Conservation (phyloP, 1,140 invertebrate species). For the Tetramorium alpestre region DNA sequence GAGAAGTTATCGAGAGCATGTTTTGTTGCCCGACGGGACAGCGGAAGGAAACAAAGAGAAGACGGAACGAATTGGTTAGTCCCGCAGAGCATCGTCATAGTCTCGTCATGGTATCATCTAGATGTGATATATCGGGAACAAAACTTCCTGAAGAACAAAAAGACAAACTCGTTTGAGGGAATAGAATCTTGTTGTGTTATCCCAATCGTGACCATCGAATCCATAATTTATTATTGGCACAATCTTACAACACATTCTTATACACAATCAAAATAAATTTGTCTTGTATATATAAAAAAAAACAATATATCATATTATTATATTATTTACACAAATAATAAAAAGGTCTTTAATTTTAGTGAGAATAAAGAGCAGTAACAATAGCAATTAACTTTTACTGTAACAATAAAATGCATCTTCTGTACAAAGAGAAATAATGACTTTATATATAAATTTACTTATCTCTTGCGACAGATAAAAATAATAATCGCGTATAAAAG, state of each 20-base stretch:
- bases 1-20: background rate
- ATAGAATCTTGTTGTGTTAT: background rate
- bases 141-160: background rate
- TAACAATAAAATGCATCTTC: background rate
- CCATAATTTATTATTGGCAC: background rate
- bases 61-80: slow-evolving; percentile 16
- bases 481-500: slow-evolving; percentile 15
- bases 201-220: background rate
- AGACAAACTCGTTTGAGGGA: background rate
- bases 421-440: background rate
- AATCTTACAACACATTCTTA: background rate
- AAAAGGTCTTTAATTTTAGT: background rate
- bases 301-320: background rate
- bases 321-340: background rate
- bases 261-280: background rate
- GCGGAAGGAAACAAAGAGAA: slow-evolving; percentile 12
- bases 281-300: background rate
- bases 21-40: background rate
- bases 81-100: background rate
- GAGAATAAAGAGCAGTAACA: background rate
- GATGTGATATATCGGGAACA: background rate
- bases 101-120: background rate
- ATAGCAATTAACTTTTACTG: background rate
- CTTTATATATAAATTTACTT: background rate
- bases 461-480: slow-evolving; percentile 1